A percentile compares a stretch with the other conserved stretches of the same genome.
phyloP scores from a whole-genome alignment of 1,140 invertebrate genomes.

The Drosophila lacertosa region DNA sequence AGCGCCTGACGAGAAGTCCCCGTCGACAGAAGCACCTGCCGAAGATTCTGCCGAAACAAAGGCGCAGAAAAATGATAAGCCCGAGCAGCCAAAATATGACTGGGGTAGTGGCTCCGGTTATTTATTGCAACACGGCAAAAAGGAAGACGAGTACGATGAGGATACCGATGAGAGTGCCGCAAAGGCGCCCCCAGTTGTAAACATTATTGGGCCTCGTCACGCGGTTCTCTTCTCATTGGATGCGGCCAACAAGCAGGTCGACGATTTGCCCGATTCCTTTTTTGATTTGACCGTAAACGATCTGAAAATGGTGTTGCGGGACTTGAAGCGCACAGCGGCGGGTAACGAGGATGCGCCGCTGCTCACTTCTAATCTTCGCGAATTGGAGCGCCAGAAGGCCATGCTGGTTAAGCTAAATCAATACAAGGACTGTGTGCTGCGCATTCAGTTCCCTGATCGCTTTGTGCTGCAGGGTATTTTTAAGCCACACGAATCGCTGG shows the following conservation, averaged over 20 bases:
- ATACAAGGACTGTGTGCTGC: slow-evolving; percentile 90
- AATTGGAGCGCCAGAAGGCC: slow-evolving; percentile 87
- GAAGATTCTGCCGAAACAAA: slow-evolving; percentile 6
- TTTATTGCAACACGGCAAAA: slow-evolving; percentile 40
- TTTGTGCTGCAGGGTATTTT: slow-evolving; percentile 92
- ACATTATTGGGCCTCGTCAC: slow-evolving; percentile 87
- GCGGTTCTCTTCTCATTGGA: slow-evolving; percentile 89
- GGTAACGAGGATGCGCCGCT: slow-evolving; percentile 88
- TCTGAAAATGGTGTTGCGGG: slow-evolving; percentile 88
- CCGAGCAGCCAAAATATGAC: slow-evolving; percentile 63
- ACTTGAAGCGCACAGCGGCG: slow-evolving; percentile 87
- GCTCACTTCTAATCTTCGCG: slow-evolving; percentile 87
- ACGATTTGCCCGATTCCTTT: slow-evolving; percentile 92
- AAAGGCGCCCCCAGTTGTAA: slow-evolving; percentile 54
- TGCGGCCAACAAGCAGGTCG: slow-evolving; percentile 85
- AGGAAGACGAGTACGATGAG: slow-evolving; percentile 5
- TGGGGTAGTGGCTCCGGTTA: slow-evolving; percentile 73
- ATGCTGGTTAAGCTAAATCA: slow-evolving; percentile 86
- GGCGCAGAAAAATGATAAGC: slow-evolving; percentile 18
- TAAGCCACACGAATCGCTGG: slow-evolving; percentile 88
- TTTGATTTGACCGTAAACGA: slow-evolving; percentile 93
- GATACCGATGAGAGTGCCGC: slow-evolving; percentile 38
- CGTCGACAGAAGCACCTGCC: neutral
- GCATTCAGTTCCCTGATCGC: slow-evolving; percentile 92
- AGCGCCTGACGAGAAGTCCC: slow-evolving; percentile 21